Evolutionary conservation across 2,113 vertebrate genomes (phyloP), one percentile per base, ranked within the genome.

Genomic region (Actinemys pallida): DNA sequence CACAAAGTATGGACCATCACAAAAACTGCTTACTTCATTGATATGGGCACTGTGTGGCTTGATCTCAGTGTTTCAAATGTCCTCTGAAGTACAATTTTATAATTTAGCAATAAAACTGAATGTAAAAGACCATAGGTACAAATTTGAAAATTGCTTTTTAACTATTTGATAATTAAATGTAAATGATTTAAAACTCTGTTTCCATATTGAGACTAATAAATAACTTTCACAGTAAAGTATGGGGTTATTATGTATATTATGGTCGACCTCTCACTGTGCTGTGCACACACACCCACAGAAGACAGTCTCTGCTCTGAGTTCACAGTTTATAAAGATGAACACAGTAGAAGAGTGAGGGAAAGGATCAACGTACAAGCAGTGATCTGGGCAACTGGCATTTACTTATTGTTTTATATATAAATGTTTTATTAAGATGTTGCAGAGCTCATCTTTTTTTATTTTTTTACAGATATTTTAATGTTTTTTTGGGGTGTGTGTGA

Each of bases 291-390:
- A 76, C 1, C 59, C 0, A 3, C 3, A 54, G 57, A 29, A 49
- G 4, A 86, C 47, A 0, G 0, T 0, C 39, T 7, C 29, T 29
- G 35, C 50, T 35, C 5, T 3, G 0, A 10, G 6, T 1, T 9
- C 39, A 24, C 56, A 8, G 16, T 52, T 35, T 27, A 14, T n/a
- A 54, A 17, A n/a, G 62, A 90, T 20, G 10, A 79, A 84, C 10
- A 76, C 17, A 16, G 65, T 39, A 69, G 65, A 0, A 19, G 42
- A 78, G 10, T 1, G 57, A 1, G 0, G 42, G 9, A 13, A 1
- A 59, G 56, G 1, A 0, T 57, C 52, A 79, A 9, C 8, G 29
- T 13, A 0, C 5, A 3, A 10, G 1, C 11, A 9, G 84, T 1
- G 7, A 10, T 6, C 65, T 2, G 0, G 20, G 54, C 56, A 52